Percentiles rank a stretch among this genome's conserved stretches.
Conservation (phyloP, 1,140 invertebrate species). For the Prorops nasuta region DNA sequence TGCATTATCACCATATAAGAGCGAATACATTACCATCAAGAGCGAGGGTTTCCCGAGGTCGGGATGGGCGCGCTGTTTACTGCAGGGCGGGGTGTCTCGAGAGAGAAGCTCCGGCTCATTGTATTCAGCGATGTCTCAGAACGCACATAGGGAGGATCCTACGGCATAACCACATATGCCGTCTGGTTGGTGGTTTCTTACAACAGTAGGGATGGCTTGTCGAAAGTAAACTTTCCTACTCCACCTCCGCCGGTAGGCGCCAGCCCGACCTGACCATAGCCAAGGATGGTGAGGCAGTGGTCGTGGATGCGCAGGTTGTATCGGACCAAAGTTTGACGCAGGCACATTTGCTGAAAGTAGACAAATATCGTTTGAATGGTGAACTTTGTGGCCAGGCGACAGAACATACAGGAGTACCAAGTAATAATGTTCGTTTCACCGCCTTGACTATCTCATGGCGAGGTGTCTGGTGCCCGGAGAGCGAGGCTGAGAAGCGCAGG, state of each 20-base stretch:
- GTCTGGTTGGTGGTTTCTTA: slow-evolving; percentile 4
- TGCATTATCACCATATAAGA: slow-evolving; percentile 5
- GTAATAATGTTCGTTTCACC: slow-evolving; percentile 1
- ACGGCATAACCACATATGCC: slow-evolving; percentile 27
- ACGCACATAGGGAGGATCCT: slow-evolving; percentile 36
- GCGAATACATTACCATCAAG: slow-evolving; percentile 1
- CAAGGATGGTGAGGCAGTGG: not conserved
- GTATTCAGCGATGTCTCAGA: slow-evolving; percentile 37
- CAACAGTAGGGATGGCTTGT: slow-evolving; percentile 3
- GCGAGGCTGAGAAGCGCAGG: slow-evolving; percentile 10
- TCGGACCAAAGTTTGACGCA: slow-evolving; percentile 1
- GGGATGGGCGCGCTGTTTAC: not conserved
- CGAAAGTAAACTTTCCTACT: not conserved
- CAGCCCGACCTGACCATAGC: slow-evolving; percentile 3
- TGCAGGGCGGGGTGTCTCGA: slow-evolving; percentile 20
- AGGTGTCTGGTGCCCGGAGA: not conserved
- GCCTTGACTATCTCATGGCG: slow-evolving; percentile 15
- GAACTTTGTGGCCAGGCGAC: slow-evolving; percentile 9
- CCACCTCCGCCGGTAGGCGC: slow-evolving; percentile 1
- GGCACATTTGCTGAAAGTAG: not conserved
- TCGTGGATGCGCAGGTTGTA: slow-evolving; percentile 9
- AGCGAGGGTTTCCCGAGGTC: not conserved
- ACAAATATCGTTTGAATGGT: not conserved
- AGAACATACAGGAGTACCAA: not conserved
- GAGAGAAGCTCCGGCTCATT: slow-evolving; percentile 37